Base-by-base conservation (phyloP, 1,140 invertebrate species). In the Atta colombica region DNA sequence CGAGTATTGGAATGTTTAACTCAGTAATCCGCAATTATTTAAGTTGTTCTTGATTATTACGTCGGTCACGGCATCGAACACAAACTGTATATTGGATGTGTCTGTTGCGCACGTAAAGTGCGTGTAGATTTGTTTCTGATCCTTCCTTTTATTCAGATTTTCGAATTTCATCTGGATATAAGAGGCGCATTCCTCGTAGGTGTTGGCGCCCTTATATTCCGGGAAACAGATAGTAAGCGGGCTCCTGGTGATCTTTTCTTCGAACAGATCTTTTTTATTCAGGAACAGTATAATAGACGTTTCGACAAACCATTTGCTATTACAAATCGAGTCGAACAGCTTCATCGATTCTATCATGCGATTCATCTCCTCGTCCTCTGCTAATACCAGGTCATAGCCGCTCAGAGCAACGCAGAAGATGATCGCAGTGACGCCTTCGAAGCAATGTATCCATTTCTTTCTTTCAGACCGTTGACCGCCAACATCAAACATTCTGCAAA, bases 391-490 rank as follows among this genome's bases (percentile, higher is more conserved):
- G 91, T 98, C 97, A 90, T 98, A 98, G 45, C 97, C 98, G 96
- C 95, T 90, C 93, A 99, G 96, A 18, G 99, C 98, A 72, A 99
- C 99, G 96, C 99, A 99, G 95, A 99, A 99, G 90, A 99, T 99
- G 87, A 98, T 99, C 68, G 99, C 98, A 7, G 98, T 99, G 2
- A 99, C 98, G 77, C 98, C 98, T 95, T 99, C 98, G 94, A 99
- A 99, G 96, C 99, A 99, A 94, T 99, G 98, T 92, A 99, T 99
- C 98, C 99, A 99, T 94, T 99, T 99, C 95, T 99, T 99, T 84
- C 98, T 96, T 94, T 99, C 98, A n/a, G 98, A 99, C 91, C 98
- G 95, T 94, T 99, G 98, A 84, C 98, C 98, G 89, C 98, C 98
- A 80, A 99, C 98, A 95, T 99, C 98, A 95, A 99, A 99, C 96